Percentiles rank a stretch among this genome's conserved stretches.
phyloP scores from a whole-genome alignment of 2,797 vertebrate species.

The Capromys pilorides region DNA sequence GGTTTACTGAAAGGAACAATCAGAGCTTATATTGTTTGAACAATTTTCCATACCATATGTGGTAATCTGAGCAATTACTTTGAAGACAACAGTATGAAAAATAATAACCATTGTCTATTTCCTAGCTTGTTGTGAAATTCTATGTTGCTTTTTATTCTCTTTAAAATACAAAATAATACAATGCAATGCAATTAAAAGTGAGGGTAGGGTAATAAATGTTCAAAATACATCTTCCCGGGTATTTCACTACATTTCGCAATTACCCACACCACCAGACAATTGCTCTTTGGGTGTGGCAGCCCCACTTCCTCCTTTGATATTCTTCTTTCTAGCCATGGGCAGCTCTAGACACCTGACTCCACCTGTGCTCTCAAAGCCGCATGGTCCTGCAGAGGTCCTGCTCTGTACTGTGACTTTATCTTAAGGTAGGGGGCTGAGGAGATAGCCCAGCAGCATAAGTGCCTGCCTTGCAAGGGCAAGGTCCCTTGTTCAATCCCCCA shows the following conservation, averaged over 20 bases:
- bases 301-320: neutral
- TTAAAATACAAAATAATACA: neutral
- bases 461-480: too few relatives aligned
- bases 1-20: too few relatives aligned
- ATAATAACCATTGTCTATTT: too few relatives aligned
- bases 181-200: neutral
- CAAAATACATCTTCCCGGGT: neutral
- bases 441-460: too few relatives aligned
- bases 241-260: neutral
- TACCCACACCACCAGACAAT: neutral
- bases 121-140: too few relatives aligned
- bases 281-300: neutral
- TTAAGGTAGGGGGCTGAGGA: conserved; percentile 43
- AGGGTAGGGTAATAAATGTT: neutral
- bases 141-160: too few relatives aligned
- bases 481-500: too few relatives aligned
- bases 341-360: neutral
- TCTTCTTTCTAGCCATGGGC: neutral
- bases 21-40: too few relatives aligned
- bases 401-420: conserved; percentile 35
- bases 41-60: too few relatives aligned
- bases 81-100: too few relatives aligned
- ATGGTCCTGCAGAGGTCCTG: neutral
- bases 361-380: neutral
- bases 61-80: too few relatives aligned